phyloP scores from a whole-genome alignment of 2,797 vertebrate genomes.

The Kryptopterus vitreolus region DNA sequence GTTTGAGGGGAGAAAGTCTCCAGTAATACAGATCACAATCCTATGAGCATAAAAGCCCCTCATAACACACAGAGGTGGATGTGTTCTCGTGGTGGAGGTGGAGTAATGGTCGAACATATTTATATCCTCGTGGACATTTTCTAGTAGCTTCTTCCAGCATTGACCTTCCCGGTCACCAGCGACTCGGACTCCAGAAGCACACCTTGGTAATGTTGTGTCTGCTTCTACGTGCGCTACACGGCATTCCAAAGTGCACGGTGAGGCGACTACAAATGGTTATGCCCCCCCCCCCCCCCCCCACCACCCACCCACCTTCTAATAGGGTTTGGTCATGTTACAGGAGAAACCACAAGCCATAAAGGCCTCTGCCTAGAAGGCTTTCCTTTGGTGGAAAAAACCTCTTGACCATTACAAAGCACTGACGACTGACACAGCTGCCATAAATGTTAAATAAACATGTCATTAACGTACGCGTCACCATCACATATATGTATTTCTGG shows the following conservation, averaged over 20 bases:
- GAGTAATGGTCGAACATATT: no score
- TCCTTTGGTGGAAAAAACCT: not conserved
- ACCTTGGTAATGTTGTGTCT: no score
- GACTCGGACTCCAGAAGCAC: no score
- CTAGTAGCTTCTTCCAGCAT: no score
- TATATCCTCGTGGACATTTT: no score
- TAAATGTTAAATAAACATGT: not conserved
- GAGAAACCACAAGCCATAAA: conserved; percentile 4
- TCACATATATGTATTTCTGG: not conserved
- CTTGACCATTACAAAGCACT: not conserved
- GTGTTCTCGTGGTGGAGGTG: no score
- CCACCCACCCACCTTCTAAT: not conserved
- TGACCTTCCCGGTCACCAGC: no score
- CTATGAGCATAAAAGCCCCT: no score
- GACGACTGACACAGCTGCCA: not conserved
- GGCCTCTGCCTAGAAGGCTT: not conserved
- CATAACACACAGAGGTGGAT: no score
- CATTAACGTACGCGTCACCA: not conserved
- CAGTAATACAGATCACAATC: no score
- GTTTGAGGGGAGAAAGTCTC: no score
- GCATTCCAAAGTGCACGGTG: not conserved
- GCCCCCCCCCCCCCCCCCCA: not conserved
- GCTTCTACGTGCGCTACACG: no score
- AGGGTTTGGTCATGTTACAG: not conserved
- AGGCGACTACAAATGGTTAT: not conserved